Base-by-base conservation (phyloP, 2,888 invertebrate species). In the Mythimna albipuncta region DNA sequence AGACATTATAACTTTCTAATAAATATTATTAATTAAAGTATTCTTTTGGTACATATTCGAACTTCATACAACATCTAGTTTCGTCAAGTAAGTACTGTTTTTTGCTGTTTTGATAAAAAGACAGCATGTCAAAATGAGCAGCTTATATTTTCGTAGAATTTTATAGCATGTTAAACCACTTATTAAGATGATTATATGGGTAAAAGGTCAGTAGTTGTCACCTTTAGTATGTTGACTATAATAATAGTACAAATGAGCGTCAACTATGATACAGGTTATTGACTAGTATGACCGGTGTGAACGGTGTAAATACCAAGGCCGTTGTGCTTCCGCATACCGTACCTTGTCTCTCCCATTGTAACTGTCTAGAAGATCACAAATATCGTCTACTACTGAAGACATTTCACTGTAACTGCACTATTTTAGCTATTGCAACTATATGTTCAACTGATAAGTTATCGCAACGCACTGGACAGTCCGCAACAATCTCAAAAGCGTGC, bases 341-440 rank as follows among this genome's bases (percentile, higher is more conserved):
- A 97, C 98, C 97, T 98, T 98, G 95, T 99, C 98, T 91, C 98
- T 97, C n/a, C 98, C 98, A 90, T 97, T 97, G 91, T 98, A 98
- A 64, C 97, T 98, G 81, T 98, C 98, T 84, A 99, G 96, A 89
- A 98, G 97, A 88, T 97, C 97, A 92, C 97, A 98, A 90, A 97
- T 96, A 95, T 97, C 97, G 89, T 96, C 96, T 67, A 92, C 84
- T 75, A 94, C 69, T 35, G 94, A 91, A 86, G 94, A 92, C 96
- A 96, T 96, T 80, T 83, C 89, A 72, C 44, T 67, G 54, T 52
- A 79, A 63, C 58, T 81, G 65, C 68, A 83, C 72, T 65, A 35
- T 54, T 44, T 55, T 19, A 50, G 54, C 52, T 52, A 19, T 38
- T 55, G 9, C 47, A 63, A 52, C 6, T 59, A 50, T 75, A 61